A percentile compares a stretch with the other conserved stretches of the same genome.
These are phyloP conservation scores for Pedionomus torquatus DNA, from an alignment of 2,113 vertebrate species.

Conservation along the genomic window DNA sequence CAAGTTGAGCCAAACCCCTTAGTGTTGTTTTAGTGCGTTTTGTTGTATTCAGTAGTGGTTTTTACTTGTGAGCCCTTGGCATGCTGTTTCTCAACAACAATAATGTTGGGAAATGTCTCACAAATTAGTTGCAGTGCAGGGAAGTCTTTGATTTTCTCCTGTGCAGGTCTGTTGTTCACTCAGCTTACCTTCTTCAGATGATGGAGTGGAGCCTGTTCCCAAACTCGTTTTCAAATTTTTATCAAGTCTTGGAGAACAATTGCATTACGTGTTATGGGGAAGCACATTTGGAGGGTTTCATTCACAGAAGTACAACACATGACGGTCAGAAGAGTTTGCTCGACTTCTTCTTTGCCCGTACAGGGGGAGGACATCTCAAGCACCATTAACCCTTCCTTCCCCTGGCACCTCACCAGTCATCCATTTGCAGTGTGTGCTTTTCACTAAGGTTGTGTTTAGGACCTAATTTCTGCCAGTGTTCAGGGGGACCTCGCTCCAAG, in stretches of 20 bases:
- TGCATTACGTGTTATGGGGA: neutral
- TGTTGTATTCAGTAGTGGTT: neutral
- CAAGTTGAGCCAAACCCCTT: neutral
- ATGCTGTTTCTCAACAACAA: neutral
- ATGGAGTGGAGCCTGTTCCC: neutral
- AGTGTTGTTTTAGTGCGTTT: neutral
- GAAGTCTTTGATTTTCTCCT: neutral
- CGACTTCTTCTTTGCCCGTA: accelerated
- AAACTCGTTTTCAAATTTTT: neutral
- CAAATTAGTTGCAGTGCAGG: neutral
- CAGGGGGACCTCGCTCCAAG: neutral
- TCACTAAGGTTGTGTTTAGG: neutral
- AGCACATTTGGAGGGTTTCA: neutral
- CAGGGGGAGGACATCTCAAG: neutral
- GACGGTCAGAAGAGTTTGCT: neutral
- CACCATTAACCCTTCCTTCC: neutral
- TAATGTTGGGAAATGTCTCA: constrained; percentile 24
- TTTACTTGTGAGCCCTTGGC: neutral
- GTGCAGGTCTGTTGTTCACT: neutral
- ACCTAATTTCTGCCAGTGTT: neutral
- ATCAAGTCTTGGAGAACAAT: neutral
- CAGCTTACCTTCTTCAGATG: neutral
- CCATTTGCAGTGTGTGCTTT: accelerated
- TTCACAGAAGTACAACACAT: neutral
- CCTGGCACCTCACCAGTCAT: neutral